These are phyloP conservation scores for Etheostoma cragini DNA, from an alignment of 2,113 vertebrate genomes.

Conservation along the genomic window DNA sequence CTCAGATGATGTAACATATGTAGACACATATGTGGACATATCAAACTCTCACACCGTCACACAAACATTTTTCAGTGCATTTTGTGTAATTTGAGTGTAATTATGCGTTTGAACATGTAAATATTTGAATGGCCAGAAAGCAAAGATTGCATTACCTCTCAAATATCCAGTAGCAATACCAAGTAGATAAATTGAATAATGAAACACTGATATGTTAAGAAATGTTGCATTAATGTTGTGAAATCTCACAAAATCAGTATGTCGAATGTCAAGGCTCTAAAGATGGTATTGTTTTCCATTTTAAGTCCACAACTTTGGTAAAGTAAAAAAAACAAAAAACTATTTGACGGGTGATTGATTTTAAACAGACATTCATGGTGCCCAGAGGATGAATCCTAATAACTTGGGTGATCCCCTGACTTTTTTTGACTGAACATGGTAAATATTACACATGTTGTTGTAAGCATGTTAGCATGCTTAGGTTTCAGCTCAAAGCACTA, in stretches of 20 bases:
- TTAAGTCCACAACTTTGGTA: too few species aligned
- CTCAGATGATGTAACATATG: not conserved
- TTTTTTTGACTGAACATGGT: not conserved
- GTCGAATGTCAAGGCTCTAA: not conserved
- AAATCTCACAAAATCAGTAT: not conserved
- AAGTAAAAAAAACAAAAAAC: too few species aligned
- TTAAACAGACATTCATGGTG: not conserved
- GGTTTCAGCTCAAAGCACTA: not conserved
- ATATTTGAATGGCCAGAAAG: not conserved
- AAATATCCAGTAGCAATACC: not conserved
- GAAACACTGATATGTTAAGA: not conserved
- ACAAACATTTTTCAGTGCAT: not conserved
- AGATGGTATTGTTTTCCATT: not conserved
- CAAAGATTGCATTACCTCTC: not conserved
- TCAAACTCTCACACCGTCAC: not conserved
- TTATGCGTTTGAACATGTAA: not conserved
- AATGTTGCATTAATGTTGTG: not conserved
- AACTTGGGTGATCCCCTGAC: not conserved
- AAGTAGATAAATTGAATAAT: not conserved
- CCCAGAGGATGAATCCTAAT: not conserved
- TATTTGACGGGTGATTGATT: not conserved
- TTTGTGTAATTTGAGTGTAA: not conserved
- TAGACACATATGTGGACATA: too few species aligned
- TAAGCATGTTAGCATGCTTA: not conserved
- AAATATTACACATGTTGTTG: not conserved